Evolutionary conservation across 2,113 vertebrate genomes (phyloP), one percentile per base, ranked within the genome.

Genomic region (Nerophis lumbriciformis): DNA sequence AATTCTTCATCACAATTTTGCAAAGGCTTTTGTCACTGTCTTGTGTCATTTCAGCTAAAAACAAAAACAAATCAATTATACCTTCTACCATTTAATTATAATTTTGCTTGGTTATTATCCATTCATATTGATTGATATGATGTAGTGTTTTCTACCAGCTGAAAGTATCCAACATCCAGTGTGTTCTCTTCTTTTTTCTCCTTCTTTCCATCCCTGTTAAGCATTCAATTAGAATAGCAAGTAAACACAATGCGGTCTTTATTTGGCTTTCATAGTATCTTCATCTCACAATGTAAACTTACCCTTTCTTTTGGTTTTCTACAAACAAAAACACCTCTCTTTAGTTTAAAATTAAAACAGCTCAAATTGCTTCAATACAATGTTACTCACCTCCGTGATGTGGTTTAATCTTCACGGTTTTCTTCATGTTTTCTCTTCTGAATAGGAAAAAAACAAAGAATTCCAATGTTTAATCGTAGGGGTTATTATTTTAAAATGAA

Each of bases 121-220:
- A 28, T 1, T 28, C 28, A 28, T 28, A 28, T 28, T 28, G 28
- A 28, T 28, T 28, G 28, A 28, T 28, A 2, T 3, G 1, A 28
- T 28, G 28, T 28, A 3, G 13, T 39, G 12, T 13, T 21, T 15
- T 59, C 86, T 85, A 92, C 90, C 88, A 93, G 72, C 36, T 91
- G 78, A 83, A 91, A 91, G 75, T 85, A 93, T 72, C 89, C 89
- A 69, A 93, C 65, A 42, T 66, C 74, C 12, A 80, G 64, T 1
- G 36, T n/a, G 4, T 81, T 85, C 58, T 83, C 71, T 50, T 85
- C 78, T 62, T 85, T 79, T 67, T 85, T 80, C 38, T 80, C 39
- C 44, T 57, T 57, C 38, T 44, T 48, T 19, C 42, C 60, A 48
- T 59, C 45, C 61, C 83, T 88, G 71, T 11, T 36, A 66, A 83